phyloP scores from a whole-genome alignment of 2,113 vertebrate genomes.

The Setophaga petechia region DNA sequence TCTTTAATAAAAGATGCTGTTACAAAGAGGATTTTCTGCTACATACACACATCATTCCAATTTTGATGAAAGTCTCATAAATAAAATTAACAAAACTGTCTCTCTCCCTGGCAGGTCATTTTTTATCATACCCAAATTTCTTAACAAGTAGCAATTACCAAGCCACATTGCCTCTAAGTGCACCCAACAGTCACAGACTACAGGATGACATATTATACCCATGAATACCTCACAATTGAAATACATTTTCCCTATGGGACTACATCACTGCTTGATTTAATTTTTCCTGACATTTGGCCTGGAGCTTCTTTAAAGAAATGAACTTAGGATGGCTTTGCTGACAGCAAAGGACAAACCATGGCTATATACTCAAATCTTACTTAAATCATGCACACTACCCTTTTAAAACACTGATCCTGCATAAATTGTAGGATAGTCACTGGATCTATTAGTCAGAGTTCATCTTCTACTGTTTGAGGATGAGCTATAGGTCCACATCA shows the following conservation, averaged over 20 bases:
- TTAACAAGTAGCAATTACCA: slow-evolving; percentile 59
- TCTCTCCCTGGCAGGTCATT: slow-evolving; percentile 21
- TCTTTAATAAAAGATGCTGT: not conserved
- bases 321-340: slow-evolving; percentile 57
- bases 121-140: slow-evolving; percentile 47
- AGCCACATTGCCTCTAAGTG: slow-evolving; percentile 26
- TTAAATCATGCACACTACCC: slow-evolving; percentile 33
- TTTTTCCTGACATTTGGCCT: slow-evolving; percentile 67
- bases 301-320: slow-evolving; percentile 62
- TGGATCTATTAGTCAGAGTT: slow-evolving; percentile 16
- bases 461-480: slow-evolving; percentile 13
- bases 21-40: not conserved
- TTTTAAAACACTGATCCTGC: slow-evolving; percentile 39
- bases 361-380: slow-evolving; percentile 1
- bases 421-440: slow-evolving; percentile 6
- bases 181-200: slow-evolving; percentile 56
- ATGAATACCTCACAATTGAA: slow-evolving; percentile 66
- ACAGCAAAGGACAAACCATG: slow-evolving; percentile 63
- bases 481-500: slow-evolving; percentile 19
- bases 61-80: slow-evolving; percentile 35
- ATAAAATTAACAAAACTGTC: slow-evolving; percentile 53
- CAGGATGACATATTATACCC: slow-evolving; percentile 49
- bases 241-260: slow-evolving; percentile 57
- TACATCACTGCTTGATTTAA: slow-evolving; percentile 66
- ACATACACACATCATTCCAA: not conserved